phyloP scores from a whole-genome alignment of 2,797 vertebrate genomes.

The Enteromius trimaculatus region DNA sequence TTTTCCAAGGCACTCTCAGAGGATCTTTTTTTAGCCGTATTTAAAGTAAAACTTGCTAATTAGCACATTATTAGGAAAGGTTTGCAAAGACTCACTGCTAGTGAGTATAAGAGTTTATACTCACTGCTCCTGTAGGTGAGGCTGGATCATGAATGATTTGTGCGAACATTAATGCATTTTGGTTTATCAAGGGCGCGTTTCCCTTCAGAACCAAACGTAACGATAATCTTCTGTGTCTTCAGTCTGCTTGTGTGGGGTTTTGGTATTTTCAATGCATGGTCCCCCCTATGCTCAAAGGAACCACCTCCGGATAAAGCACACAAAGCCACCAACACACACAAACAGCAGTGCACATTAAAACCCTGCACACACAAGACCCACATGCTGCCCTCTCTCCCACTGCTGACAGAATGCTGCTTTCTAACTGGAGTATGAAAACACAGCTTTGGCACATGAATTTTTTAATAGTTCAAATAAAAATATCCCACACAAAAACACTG shows the following conservation, averaged over 20 bases:
- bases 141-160: no score
- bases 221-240: no score
- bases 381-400: slow-evolving; percentile 22
- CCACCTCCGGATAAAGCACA: slow-evolving; percentile 30
- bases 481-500: neutral
- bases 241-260: slow-evolving; percentile 24
- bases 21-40: no score
- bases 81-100: no score
- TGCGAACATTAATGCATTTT: no score
- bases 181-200: no score
- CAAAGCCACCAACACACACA: slow-evolving; percentile 31
- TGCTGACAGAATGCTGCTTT: slow-evolving; percentile 3
- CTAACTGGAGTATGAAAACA: neutral
- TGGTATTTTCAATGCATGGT: slow-evolving; percentile 7
- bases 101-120: no score
- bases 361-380: slow-evolving; percentile 44
- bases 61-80: no score
- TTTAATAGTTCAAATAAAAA: slow-evolving; percentile 24
- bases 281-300: neutral
- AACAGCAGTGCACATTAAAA: slow-evolving; percentile 35
- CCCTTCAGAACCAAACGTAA: no score
- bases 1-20: no score
- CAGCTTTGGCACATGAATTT: slow-evolving; percentile 25
- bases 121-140: no score
- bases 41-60: no score